phyloP scores from a whole-genome alignment of 2,797 vertebrate species.

The Acridotheres tristis region DNA sequence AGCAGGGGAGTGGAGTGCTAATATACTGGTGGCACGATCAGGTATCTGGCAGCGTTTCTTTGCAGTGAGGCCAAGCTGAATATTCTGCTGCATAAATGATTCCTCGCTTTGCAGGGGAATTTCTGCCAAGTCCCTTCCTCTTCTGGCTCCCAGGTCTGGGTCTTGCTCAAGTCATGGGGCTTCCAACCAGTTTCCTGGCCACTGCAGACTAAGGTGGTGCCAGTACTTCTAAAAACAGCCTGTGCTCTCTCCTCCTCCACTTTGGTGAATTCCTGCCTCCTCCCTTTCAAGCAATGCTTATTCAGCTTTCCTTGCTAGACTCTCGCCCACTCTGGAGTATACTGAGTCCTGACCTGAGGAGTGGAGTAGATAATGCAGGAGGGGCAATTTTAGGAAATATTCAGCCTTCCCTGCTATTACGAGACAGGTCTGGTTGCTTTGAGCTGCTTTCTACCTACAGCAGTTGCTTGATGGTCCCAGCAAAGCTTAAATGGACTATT shows the following conservation, averaged over 20 bases:
- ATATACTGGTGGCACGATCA: slow-evolving; percentile 3
- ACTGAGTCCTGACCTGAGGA: background rate
- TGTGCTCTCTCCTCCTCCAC: background rate
- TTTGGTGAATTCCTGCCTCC: slow-evolving; percentile 42
- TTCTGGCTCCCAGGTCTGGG: slow-evolving; percentile 38
- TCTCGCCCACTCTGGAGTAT: background rate
- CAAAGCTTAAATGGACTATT: background rate
- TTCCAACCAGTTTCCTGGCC: slow-evolving; percentile 62
- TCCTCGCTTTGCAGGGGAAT: background rate
- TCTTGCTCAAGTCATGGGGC: slow-evolving; percentile 38
- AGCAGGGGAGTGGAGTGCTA: background rate
- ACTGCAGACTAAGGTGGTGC: slow-evolving; percentile 41
- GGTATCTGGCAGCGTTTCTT: slow-evolving; percentile 9
- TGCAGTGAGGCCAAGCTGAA: slow-evolving; percentile 20
- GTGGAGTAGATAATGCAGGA: slow-evolving; percentile 16
- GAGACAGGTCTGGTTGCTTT: slow-evolving; percentile 25
- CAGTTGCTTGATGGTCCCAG: background rate
- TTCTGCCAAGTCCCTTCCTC: slow-evolving; percentile 58
- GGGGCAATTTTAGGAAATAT: slow-evolving; percentile 18
- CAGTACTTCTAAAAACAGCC: slow-evolving; percentile 60
- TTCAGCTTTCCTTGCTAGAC: slow-evolving; percentile 45
- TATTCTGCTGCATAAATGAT: slow-evolving; percentile 58
- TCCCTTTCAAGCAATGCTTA: slow-evolving; percentile 54
- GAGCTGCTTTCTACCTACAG: background rate
- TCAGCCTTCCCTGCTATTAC: background rate